Evolutionary conservation across 2,888 invertebrate genomes (phyloP), one percentile per base, ranked within the genome.

Genomic region (Buathra laborator): DNA sequence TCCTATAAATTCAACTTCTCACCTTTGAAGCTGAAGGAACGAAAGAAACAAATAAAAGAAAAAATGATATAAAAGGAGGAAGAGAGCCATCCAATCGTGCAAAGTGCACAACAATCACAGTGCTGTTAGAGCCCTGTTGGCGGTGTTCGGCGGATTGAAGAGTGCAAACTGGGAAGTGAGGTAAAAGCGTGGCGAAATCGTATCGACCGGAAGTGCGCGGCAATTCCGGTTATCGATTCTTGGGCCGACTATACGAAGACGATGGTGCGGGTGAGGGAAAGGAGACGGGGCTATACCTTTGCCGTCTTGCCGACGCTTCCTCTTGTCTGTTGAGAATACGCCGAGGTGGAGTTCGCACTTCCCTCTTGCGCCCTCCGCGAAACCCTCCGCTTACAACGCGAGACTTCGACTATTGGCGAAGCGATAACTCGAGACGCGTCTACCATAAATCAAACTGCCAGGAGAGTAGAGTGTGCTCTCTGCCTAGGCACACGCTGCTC

Each of bases 381-480:
- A 37, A 76, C 77, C 24, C 71, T 53, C 68, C 48, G 37, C 72
- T 72, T 74, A 24, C 76, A 43, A 89, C 88, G 71, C 84, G 85
- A 85, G 90, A 43, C 87, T 88, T 86, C 81, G 87, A 86, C 91
- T 92, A 93, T 93, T 92, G 93, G 93, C 91, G 92, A 92, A 93
- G 92, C 93, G 92, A 93, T 93, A 93, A 93, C 92, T 93, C 91
- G 92, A 89, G 90, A 91, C 91, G 80, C 85, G 91, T 92, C 92
- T 90, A 86, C 91, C 91, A 92, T 93, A 93, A 92, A 93, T 93
- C 93, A 93, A 93, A 90, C 91, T 89, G 90, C 89, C 91, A 89
- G 66, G 72, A 67, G 78, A 82, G 82, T 67, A 76, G 89, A 89
- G 89, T 88, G 89, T 90, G 89, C 90, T 87, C 80, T 79, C 84